Percentiles rank a stretch among this genome's conserved stretches.
These are phyloP conservation scores for Octonoba sinensis DNA, from an alignment of 2,888 invertebrate species.

Conservation along the genomic window DNA sequence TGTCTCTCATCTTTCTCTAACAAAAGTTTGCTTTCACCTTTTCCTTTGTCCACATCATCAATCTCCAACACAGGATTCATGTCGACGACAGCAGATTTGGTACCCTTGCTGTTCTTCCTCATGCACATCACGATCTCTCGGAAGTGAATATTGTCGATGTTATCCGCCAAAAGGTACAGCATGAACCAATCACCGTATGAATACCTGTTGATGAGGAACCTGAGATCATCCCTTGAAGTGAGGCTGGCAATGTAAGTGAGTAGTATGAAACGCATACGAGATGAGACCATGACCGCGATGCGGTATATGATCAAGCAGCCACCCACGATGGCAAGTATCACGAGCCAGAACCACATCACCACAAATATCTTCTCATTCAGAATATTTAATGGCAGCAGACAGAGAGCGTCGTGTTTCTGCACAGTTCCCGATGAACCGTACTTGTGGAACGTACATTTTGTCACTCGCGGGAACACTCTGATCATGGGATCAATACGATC, in stretches of 20 bases:
- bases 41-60: constrained; percentile 39
- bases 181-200: constrained; percentile 91
- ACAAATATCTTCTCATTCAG: constrained; percentile 82
- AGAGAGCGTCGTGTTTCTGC: constrained; percentile 67
- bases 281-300: constrained; percentile 81
- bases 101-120: background rate
- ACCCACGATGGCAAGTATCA: constrained; percentile 78
- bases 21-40: background rate
- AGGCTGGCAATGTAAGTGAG: constrained; percentile 81
- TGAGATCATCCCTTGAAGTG: constrained; percentile 74
- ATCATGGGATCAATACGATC: constrained; percentile 67
- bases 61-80: background rate
- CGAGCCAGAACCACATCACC: constrained; percentile 94
- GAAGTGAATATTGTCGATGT: constrained; percentile 82
- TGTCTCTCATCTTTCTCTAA: constrained; percentile 17
- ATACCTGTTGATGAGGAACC: constrained; percentile 55
- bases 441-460: constrained; percentile 67
- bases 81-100: background rate
- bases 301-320: constrained; percentile 77
- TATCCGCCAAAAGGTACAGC: constrained; percentile 75
- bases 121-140: constrained; percentile 10
- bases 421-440: constrained; percentile 67
- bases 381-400: constrained; percentile 67
- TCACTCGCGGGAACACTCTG: constrained; percentile 67
- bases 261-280: constrained; percentile 81